Evolutionary conservation across 2,797 vertebrate genomes (phyloP).

Genomic region (Synaphobranchus kaupii): DNA sequence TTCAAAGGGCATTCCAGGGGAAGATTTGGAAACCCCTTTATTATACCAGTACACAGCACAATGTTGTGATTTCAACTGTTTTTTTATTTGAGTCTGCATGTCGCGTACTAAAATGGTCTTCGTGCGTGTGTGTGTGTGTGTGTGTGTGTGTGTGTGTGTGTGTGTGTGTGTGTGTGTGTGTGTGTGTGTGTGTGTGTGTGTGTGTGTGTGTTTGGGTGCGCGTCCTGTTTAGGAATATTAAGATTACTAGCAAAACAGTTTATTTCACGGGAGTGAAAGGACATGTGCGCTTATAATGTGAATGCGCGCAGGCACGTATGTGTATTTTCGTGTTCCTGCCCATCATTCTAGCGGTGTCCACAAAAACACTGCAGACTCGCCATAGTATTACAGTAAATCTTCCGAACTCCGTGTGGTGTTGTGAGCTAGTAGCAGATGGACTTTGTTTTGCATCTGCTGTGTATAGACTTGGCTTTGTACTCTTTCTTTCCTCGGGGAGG

Average conservation of each 20-base stretch:
- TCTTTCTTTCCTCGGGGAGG: constrained; percentile 90
- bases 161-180: constrained; percentile 61
- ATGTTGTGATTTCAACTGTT: constrained; percentile 76
- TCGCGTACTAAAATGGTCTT: constrained; percentile 76
- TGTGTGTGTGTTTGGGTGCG: neutral
- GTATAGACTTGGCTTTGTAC: constrained; percentile 98
- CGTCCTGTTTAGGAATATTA: neutral
- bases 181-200: constrained; percentile 58
- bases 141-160: constrained; percentile 22
- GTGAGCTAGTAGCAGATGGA: constrained; percentile 98
- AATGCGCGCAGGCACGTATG: constrained; percentile 66
- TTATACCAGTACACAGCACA: constrained; percentile 65
- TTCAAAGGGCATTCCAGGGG: neutral
- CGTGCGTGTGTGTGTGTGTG: constrained; percentile 67
- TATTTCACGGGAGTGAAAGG: neutral
- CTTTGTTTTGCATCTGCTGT: constrained; percentile 97
- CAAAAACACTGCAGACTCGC: constrained; percentile 76
- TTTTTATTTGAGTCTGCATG: constrained; percentile 73
- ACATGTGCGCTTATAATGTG: constrained; percentile 35
- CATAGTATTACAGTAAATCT: constrained; percentile 81
- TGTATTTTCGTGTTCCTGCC: constrained; percentile 71
- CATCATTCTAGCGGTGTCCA: constrained; percentile 74
- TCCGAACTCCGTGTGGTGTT: constrained; percentile 87
- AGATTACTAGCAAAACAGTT: neutral
- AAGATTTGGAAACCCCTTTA: constrained; percentile 65